Evolutionary conservation across 2,888 invertebrate species (phyloP).

Genomic region (Acanthosepion pharaonis): DNA sequence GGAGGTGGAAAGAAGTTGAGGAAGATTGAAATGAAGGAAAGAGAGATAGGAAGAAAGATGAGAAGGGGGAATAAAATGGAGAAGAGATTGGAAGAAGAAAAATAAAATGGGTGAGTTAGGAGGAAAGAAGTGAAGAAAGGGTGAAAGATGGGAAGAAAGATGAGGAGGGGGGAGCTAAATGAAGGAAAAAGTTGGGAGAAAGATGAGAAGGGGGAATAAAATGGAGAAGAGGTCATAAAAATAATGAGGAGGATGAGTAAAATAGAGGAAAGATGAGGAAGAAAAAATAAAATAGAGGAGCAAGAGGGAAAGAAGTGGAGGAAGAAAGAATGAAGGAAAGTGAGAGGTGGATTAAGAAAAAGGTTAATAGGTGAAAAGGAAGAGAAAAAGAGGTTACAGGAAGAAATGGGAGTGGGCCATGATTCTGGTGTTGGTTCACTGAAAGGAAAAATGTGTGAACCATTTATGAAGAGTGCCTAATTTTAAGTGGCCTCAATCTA

Average conservation of each 20-base stretch:
- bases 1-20: too few species aligned
- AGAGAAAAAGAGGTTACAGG: not conserved
- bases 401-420: not conserved
- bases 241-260: not conserved
- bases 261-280: not conserved
- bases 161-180: not conserved
- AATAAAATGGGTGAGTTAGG: too few species aligned
- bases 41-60: not conserved
- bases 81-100: not conserved
- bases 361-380: not conserved
- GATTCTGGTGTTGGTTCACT: not conserved
- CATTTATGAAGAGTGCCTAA: slow-evolving; percentile 8
- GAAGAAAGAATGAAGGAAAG: too few species aligned
- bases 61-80: not conserved
- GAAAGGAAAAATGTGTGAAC: not conserved
- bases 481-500: slow-evolving; percentile 8
- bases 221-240: not conserved
- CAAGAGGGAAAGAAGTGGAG: not conserved
- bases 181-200: too few species aligned
- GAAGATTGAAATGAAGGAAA: not conserved
- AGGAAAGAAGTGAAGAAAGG: not conserved
- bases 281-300: not conserved
- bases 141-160: not conserved
- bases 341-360: not conserved
- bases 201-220: not conserved